These are phyloP conservation scores for Heliconius erato DNA, from an alignment of 2,888 invertebrate genomes.

Conservation along the genomic window DNA sequence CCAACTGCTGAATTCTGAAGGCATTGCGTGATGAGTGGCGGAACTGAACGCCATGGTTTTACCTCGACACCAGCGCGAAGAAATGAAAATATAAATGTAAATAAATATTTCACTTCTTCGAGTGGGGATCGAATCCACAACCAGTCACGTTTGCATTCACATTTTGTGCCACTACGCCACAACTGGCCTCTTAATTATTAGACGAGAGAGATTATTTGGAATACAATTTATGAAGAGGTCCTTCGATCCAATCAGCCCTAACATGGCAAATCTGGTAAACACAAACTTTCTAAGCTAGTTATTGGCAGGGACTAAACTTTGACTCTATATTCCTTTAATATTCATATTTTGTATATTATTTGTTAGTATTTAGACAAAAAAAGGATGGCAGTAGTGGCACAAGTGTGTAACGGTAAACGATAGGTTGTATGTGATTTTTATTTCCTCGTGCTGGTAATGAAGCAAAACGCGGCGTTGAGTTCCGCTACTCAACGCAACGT, in stretches of 20 bases:
- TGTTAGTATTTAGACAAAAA: not conserved
- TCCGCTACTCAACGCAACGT: not conserved
- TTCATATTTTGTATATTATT: not conserved
- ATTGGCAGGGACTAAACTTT: conserved; percentile 10
- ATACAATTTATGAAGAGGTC: conserved; percentile 9
- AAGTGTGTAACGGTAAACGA: not conserved
- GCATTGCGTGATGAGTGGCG: too few species aligned
- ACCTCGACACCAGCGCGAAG: too few species aligned
- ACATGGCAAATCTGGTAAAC: conserved; percentile 23
- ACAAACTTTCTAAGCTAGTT: conserved; percentile 16
- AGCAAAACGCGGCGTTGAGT: not conserved
- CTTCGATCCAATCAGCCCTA: not conserved
- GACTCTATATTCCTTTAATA: not conserved
- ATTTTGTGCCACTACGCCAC: too few species aligned
- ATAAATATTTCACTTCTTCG: too few species aligned
- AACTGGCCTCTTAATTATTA: too few species aligned
- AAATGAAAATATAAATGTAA: too few species aligned
- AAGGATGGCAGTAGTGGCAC: too few species aligned
- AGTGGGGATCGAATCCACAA: too few species aligned
- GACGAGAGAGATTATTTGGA: conserved; percentile 10
- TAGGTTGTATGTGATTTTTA: not conserved
- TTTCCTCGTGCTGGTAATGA: not conserved
- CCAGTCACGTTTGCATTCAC: too few species aligned
- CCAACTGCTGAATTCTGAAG: too few species aligned
- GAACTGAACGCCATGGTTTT: too few species aligned